Conservation (phyloP, 1,140 invertebrate genomes). For the Listronotus bonariensis region DNA sequence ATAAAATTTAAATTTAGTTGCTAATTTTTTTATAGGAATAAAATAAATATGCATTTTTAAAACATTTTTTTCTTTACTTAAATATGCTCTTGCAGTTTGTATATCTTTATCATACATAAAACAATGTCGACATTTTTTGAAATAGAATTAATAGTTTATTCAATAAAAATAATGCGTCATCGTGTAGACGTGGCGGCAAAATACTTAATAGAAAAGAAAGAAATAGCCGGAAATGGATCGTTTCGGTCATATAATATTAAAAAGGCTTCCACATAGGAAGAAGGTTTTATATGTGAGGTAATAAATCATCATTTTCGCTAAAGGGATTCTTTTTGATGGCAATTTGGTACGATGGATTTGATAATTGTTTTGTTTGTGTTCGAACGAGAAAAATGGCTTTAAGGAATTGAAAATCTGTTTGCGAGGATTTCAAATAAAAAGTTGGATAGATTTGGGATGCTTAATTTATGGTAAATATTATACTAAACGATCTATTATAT, state of each 20-base stretch:
- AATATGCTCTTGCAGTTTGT: background rate
- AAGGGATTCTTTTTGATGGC: conserved; percentile 31
- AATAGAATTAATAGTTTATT: background rate
- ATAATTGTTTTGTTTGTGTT: conserved; percentile 22
- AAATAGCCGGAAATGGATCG: conserved; percentile 28
- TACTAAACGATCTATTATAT: too few relatives aligned
- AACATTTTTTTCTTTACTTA: too few relatives aligned
- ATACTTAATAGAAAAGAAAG: conserved; percentile 32
- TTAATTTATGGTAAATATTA: too few relatives aligned
- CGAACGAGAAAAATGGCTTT: conserved; percentile 7
- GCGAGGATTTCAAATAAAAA: background rate
- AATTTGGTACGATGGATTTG: conserved; percentile 20
- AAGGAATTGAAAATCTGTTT: conserved; percentile 6
- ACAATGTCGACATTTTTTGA: background rate
- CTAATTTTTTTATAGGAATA: too few relatives aligned
- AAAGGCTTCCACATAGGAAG: conserved; percentile 12
- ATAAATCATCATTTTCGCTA: conserved; percentile 36
- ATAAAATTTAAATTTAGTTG: too few relatives aligned
- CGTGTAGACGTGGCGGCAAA: conserved; percentile 20
- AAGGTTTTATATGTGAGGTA: conserved; percentile 26
- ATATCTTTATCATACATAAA: background rate
- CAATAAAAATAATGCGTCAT: background rate
- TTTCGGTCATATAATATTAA: conserved; percentile 31
- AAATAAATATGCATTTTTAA: too few relatives aligned
- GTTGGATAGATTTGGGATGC: too few relatives aligned